Evolutionary conservation across 2,113 vertebrate genomes (phyloP).

Genomic region (Sphaerodactylus townsendi): DNA sequence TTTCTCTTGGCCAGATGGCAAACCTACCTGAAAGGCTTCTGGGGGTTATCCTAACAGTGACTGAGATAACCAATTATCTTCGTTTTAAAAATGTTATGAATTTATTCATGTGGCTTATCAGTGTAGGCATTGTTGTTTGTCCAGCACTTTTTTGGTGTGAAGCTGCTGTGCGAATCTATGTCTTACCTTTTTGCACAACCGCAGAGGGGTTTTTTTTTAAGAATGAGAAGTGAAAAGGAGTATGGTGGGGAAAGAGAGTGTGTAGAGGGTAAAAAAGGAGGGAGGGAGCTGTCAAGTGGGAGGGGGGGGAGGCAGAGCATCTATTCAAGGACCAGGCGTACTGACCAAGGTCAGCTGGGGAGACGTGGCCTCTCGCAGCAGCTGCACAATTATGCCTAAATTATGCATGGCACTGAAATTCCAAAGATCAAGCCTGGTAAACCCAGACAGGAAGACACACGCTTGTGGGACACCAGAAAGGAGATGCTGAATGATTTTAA

Average conservation of each 20-base stretch:
- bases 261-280: conserved; percentile 17
- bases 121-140: not conserved
- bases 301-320: conserved; percentile 73
- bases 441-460: conserved; percentile 21
- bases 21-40: not conserved
- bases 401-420: conserved; percentile 65
- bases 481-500: conserved; percentile 62
- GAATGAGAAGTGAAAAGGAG: conserved; percentile 50
- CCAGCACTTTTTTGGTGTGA: not conserved
- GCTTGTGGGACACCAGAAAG: conserved; percentile 43
- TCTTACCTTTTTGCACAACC: not conserved
- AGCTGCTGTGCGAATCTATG: not conserved
- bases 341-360: conserved; percentile 74
- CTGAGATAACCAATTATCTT: too few relatives aligned
- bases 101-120: not conserved
- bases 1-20: too few relatives aligned
- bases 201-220: conserved; percentile 3
- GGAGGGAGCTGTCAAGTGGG: conserved; percentile 66
- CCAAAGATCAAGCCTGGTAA: conserved; percentile 49
- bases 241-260: conserved; percentile 30
- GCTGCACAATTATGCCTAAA: conserved; percentile 75
- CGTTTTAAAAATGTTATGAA: not conserved
- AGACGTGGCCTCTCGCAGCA: conserved; percentile 65
- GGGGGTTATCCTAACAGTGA: not conserved
- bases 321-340: conserved; percentile 66